Percentiles rank a stretch among this genome's conserved stretches.
Evolutionary conservation across 2,113 vertebrate genomes (phyloP).

Genomic region (Corynorhinus townsendii): DNA sequence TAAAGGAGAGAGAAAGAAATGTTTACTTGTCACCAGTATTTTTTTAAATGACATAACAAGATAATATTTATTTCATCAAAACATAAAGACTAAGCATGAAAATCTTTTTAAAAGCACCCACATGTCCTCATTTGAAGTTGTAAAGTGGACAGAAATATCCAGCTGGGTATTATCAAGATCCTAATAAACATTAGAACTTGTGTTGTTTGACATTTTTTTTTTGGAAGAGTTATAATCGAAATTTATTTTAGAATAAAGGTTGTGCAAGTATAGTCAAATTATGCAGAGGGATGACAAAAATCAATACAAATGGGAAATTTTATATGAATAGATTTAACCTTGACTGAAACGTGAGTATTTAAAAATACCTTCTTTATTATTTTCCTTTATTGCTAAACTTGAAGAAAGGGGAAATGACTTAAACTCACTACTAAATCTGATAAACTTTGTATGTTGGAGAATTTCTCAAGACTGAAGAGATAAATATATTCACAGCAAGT

Average conservation of each 20-base stretch:
- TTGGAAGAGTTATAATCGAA: not conserved
- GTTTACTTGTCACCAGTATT: slow-evolving; percentile 32
- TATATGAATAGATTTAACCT: not conserved
- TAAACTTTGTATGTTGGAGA: not conserved
- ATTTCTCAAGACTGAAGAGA: not conserved
- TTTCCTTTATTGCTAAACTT: not conserved
- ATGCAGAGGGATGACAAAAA: not conserved
- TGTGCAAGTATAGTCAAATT: not conserved
- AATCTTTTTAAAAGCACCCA: slow-evolving; percentile 55
- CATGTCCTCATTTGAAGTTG: not conserved
- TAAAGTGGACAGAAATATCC: not conserved
- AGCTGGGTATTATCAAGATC: slow-evolving; percentile 7
- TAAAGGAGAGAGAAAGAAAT: not conserved
- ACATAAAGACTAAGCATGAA: slow-evolving; percentile 32
- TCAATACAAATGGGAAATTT: not conserved
- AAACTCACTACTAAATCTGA: not conserved
- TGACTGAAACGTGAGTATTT: not conserved
- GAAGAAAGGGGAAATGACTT: not conserved
- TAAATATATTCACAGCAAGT: not conserved
- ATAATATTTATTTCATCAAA: slow-evolving; percentile 44
- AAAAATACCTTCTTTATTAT: not conserved
- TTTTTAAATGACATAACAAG: not conserved
- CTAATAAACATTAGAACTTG: not conserved
- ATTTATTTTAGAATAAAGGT: not conserved
- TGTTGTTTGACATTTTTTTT: not conserved